Base-by-base conservation (phyloP, 2,797 vertebrate species). In the Prunella strophiata region DNA sequence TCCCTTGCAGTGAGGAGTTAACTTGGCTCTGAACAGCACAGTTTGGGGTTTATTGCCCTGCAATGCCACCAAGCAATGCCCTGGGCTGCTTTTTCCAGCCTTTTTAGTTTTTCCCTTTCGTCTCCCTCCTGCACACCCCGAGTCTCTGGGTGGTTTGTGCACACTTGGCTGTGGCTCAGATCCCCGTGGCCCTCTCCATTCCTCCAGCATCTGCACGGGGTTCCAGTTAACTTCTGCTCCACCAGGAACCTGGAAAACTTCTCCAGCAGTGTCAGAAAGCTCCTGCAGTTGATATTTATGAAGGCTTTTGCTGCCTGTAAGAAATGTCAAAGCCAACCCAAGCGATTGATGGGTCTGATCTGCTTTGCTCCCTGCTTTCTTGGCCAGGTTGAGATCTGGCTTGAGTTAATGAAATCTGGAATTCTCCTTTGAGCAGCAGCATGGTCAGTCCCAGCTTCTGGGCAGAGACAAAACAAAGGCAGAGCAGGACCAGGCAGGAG, bases 71-170 rank as follows among this genome's bases (percentile, higher is more conserved):
- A 21, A 20, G 13, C 17, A 78, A 54, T 68, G 84, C 88, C 45
- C 22, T 57, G 58, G 62, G n/a, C 51, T 84, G 73, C n/a, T 58
- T 93, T 91, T 85, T 30, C 77, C 36, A 91, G 43, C 51, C 51
- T n/a, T 88, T 63, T 62, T 17, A 59, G 82, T 63, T 62, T 14
- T 51, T 89, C 13, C 1, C 51, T 66, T 84, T 45, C 6, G 2
- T 78, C 36, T 90, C 72, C 47, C 75, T 78, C 77, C 86, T 91
- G 70, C 62, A 73, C 71, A 58, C 47, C 54, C 36, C 0, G 2
- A 66, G 63, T 40, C 74, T 89, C 94, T 58, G 93, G 66, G 84
- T 94, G 88, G 92, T 85, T 96, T 92, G 30, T 75, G 54, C 47
- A 42, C 19, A 0, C 30, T 91, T 94, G 83, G 86, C 90, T 91